Evolutionary conservation across 1,140 invertebrate genomes (phyloP).

Genomic region (Pachyrhynchus sulphureomaculatus): DNA sequence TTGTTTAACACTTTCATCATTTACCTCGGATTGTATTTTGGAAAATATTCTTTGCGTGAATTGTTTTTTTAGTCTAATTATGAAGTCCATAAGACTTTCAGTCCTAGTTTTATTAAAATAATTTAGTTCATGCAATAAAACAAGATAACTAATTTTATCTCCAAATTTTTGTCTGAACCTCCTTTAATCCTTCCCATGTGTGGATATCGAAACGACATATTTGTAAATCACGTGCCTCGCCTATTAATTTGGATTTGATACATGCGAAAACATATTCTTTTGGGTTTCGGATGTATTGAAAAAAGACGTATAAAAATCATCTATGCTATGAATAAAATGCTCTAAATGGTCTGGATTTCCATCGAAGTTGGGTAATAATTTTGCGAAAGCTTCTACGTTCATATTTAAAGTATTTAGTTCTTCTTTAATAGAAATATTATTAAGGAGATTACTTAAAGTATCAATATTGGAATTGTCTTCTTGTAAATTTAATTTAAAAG

Average conservation of each 20-base stretch:
- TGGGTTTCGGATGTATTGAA: not conserved
- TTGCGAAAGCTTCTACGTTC: too few species aligned
- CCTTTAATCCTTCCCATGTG: conserved; percentile 1
- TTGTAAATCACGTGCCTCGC: conserved; percentile 1
- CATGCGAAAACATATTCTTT: not conserved
- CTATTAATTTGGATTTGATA: conserved; percentile 12
- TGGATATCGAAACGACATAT: conserved; percentile 1
- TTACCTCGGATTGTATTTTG: conserved; percentile 1
- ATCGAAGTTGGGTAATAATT: too few species aligned
- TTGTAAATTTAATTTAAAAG: too few species aligned
- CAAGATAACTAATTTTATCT: not conserved
- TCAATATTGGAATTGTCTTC: too few species aligned
- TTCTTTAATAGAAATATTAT: too few species aligned
- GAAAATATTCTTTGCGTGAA: conserved; percentile 4
- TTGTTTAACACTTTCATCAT: not conserved
- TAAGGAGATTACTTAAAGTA: too few species aligned
- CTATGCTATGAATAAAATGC: too few species aligned
- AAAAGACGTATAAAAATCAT: too few species aligned
- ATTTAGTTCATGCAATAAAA: conserved; percentile 10
- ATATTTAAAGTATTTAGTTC: too few species aligned
- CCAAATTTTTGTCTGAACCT: conserved; percentile 15
- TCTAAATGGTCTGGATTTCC: too few species aligned
- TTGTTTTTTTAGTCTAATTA: conserved; percentile 7
- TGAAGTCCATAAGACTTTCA: conserved; percentile 1
- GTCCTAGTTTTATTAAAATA: conserved; percentile 8